A percentile compares a stretch with the other conserved stretches of the same genome.
Evolutionary conservation across 2,113 vertebrate species (phyloP).

Genomic region (Pedionomus torquatus): DNA sequence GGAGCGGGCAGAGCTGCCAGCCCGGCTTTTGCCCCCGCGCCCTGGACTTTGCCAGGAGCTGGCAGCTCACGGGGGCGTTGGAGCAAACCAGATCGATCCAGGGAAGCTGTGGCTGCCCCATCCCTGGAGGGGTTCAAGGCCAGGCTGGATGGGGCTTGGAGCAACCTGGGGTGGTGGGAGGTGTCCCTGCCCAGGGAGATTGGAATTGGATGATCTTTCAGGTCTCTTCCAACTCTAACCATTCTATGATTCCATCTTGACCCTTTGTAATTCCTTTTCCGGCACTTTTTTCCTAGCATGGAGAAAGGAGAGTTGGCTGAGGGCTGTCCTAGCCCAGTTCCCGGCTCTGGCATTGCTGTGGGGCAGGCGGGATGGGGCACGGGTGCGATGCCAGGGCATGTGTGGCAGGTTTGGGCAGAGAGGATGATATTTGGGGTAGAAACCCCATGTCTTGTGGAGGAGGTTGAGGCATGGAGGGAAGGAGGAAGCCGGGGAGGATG

Average conservation of each 20-base stretch:
- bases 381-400: background rate
- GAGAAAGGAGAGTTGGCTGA: accelerated
- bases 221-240: too few relatives aligned
- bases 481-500: accelerated
- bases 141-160: too few relatives aligned
- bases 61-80: accelerated
- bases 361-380: background rate
- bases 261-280: background rate
- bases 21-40: background rate
- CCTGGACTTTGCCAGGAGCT: background rate
- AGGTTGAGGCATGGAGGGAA: background rate
- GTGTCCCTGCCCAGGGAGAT: too few relatives aligned
- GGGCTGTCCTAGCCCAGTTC: accelerated
- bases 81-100: background rate
- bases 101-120: too few relatives aligned
- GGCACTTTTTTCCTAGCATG: accelerated
- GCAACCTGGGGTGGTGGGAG: too few relatives aligned
- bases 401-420: accelerated
- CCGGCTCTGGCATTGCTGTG: accelerated
- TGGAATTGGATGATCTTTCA: too few relatives aligned
- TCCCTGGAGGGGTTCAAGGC: too few relatives aligned
- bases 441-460: accelerated
- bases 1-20: background rate
- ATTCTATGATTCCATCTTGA: accelerated
- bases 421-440: accelerated